Evolutionary conservation across 2,888 invertebrate species (phyloP).

Genomic region (Meiosimyza decipiens): DNA sequence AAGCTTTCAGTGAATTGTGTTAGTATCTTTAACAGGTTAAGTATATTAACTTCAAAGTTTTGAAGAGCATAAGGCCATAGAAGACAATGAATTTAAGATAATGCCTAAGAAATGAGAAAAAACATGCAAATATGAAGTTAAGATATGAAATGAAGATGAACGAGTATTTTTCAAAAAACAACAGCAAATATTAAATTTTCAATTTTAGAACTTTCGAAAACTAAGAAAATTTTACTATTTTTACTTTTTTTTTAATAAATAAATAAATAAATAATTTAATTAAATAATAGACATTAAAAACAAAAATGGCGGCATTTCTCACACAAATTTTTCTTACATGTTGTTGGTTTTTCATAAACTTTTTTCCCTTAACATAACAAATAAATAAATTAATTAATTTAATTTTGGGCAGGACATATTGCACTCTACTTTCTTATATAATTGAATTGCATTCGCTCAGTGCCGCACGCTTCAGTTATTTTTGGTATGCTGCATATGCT

Average conservation of each 20-base stretch:
- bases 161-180: too few species aligned
- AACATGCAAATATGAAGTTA: too few species aligned
- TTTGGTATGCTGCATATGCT: slow-evolving; percentile 75
- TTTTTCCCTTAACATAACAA: slow-evolving; percentile 34
- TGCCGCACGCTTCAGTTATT: slow-evolving; percentile 42
- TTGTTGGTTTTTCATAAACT: neutral
- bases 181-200: slow-evolving; percentile 8
- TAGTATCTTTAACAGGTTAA: neutral
- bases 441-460: slow-evolving; percentile 17
- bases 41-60: neutral
- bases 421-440: slow-evolving; percentile 21
- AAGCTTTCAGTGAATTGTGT: slow-evolving; percentile 20
- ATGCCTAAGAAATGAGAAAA: neutral
- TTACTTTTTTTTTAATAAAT: slow-evolving; percentile 23
- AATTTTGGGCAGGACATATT: slow-evolving; percentile 3
- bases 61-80: neutral
- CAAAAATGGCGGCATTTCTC: slow-evolving; percentile 34
- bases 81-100: neutral
- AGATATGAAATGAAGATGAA: neutral
- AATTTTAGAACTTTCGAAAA: slow-evolving; percentile 3
- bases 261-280: slow-evolving; percentile 47
- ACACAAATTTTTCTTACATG: slow-evolving; percentile 6
- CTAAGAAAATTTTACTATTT: slow-evolving; percentile 25
- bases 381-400: slow-evolving; percentile 25
- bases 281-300: slow-evolving; percentile 26